A percentile compares a stretch with the other conserved stretches of the same genome.
Conservation (phyloP, 2,113 vertebrate species). For the human region GRCh38 chr16:50577001-50577500, state of each 20-base stretch:
- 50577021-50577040: not conserved
- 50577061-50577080: not conserved
- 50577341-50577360: not conserved
- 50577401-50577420: not conserved
- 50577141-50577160: not conserved
- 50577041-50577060: not conserved
- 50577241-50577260: not conserved
- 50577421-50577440: not conserved
- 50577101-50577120: not conserved
- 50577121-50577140: not conserved
- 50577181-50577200: not conserved
- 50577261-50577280: not conserved
- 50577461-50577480: not conserved
- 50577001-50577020: not conserved
- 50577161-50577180: not conserved
- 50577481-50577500: not conserved
- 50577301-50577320: not conserved
- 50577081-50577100: not conserved
- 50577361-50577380: not conserved
- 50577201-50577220: not conserved
- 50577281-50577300: not conserved
- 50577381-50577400: not conserved
- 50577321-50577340: not conserved
- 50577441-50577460: not conserved
- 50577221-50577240: not conserved